Evolutionary conservation across 2,888 invertebrate species (phyloP).

Genomic region (Pomacea canaliculata): DNA sequence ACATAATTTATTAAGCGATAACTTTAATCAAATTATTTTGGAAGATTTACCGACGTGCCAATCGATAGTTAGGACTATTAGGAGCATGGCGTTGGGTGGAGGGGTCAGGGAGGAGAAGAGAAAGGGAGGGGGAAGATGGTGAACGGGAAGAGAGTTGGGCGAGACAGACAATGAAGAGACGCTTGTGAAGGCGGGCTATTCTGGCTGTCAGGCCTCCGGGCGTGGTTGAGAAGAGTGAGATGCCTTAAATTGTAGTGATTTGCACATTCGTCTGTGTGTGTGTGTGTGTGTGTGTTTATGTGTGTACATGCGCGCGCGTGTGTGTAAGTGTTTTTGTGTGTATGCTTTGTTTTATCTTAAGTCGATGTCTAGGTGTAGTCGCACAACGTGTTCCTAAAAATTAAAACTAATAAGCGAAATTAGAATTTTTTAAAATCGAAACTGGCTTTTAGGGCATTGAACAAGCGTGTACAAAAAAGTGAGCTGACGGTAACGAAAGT

Average conservation of each 20-base stretch:
- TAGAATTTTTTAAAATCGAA: no score
- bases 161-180: background rate
- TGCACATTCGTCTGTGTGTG: background rate
- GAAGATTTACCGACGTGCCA: constrained; percentile 29
- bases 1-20: constrained; percentile 39
- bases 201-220: no score
- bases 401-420: no score
- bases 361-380: no score
- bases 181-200: background rate
- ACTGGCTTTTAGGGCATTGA: no score
- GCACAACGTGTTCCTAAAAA: background rate
- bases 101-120: background rate
- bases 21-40: constrained; percentile 38
- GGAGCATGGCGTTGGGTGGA: background rate
- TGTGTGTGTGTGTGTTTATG: background rate
- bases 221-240: background rate
- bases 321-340: no score
- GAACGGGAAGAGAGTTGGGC: background rate
- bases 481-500: no score
- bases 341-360: no score
- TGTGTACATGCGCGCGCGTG: background rate
- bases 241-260: no score
- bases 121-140: background rate
- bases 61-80: constrained; percentile 15
- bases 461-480: no score